Conservation (phyloP, 2,113 vertebrate genomes). For the Lepidothrix coronata region DNA sequence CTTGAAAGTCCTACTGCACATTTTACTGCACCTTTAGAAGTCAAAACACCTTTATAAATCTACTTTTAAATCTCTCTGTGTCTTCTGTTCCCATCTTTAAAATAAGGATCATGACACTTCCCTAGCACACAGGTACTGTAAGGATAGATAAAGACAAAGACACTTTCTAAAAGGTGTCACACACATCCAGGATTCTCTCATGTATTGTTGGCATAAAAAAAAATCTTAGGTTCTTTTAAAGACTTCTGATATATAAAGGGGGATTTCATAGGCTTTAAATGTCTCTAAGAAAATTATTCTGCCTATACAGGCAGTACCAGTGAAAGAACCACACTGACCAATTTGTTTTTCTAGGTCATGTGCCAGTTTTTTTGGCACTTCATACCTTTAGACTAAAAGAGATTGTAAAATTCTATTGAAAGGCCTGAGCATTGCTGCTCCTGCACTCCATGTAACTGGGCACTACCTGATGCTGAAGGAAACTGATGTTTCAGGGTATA, state of each 20-base stretch:
- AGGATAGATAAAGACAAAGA: conserved; percentile 54
- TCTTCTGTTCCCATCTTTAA: conserved; percentile 47
- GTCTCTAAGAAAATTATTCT: conserved; percentile 36
- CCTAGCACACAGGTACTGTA: conserved; percentile 2
- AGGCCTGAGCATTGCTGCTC: neutral
- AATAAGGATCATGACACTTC: conserved; percentile 55
- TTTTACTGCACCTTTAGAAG: conserved; percentile 57
- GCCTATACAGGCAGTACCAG: neutral
- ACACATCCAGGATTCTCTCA: conserved; percentile 43
- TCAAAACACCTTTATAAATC: conserved; percentile 61
- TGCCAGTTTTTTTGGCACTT: neutral
- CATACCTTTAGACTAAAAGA: neutral
- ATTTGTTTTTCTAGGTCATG: conserved; percentile 48
- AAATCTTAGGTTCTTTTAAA: conserved; percentile 26
- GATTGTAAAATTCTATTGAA: neutral
- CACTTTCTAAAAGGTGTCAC: conserved; percentile 42
- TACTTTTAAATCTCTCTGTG: conserved; percentile 40
- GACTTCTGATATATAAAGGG: conserved; percentile 26
- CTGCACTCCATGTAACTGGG: conserved; percentile 23
- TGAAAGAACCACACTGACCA: neutral
- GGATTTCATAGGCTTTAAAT: neutral
- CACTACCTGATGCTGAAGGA: neutral
- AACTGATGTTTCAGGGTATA: neutral
- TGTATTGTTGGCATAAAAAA: conserved; percentile 47
- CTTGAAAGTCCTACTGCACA: conserved; percentile 52